Evolutionary conservation across 2,113 vertebrate genomes (phyloP).

Genomic region (Poecile atricapillus): DNA sequence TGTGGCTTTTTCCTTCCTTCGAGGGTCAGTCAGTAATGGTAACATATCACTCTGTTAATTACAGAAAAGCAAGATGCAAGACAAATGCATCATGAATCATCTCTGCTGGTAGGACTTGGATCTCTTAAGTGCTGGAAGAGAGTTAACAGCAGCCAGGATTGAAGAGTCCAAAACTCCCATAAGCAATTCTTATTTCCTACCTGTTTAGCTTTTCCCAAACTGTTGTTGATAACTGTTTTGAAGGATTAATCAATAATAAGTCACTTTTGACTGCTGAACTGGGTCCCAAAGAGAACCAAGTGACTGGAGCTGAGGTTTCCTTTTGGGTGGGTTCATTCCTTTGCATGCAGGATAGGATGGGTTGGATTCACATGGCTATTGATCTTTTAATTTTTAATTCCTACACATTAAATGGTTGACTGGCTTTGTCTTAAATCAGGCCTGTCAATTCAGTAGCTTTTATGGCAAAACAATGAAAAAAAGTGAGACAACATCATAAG

Average conservation of each 20-base stretch:
- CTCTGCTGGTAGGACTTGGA: neutral
- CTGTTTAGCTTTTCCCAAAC: neutral
- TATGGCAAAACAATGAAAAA: neutral
- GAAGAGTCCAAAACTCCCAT: neutral
- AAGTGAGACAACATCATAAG: neutral
- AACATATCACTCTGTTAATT: neutral
- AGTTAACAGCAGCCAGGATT: neutral
- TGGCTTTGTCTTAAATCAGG: neutral
- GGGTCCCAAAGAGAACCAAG: neutral
- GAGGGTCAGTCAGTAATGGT: neutral
- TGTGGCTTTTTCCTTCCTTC: neutral
- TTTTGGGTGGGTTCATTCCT: neutral
- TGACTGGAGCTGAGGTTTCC: neutral
- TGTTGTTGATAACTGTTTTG: neutral
- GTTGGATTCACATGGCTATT: neutral
- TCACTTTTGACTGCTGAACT: neutral
- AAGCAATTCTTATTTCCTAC: neutral
- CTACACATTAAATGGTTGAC: neutral
- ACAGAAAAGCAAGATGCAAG: neutral
- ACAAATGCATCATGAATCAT: neutral
- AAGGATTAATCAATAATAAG: neutral
- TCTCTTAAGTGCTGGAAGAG: neutral
- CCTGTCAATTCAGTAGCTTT: neutral
- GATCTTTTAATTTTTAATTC: neutral
- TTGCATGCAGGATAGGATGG: neutral